A percentile compares a stretch with the other conserved stretches of the same genome.
phyloP scores from a whole-genome alignment of 2,113 vertebrate species.

The Bos indicus region DNA sequence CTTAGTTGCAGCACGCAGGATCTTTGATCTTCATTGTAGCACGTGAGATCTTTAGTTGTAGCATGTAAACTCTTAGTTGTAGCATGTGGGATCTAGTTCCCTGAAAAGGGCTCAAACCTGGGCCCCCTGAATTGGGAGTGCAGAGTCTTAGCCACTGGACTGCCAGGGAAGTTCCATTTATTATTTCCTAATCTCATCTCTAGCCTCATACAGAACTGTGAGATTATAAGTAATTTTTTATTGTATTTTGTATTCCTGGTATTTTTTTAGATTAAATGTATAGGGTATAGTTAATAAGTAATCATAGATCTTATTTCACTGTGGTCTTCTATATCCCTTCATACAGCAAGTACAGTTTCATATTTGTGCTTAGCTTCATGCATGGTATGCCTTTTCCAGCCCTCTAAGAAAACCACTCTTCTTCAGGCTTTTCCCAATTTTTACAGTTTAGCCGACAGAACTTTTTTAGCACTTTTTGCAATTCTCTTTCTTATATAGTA shows the following conservation, averaged over 20 bases:
- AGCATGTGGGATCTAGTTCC: neutral
- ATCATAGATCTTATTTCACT: neutral
- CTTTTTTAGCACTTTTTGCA: neutral
- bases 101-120: neutral
- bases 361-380: neutral
- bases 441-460: neutral
- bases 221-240: neutral
- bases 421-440: neutral
- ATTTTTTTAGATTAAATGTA: neutral
- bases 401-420: neutral
- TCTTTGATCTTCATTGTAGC: neutral
- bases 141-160: neutral
- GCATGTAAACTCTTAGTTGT: neutral
- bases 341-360: neutral
- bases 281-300: neutral
- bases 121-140: neutral
- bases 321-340: neutral
- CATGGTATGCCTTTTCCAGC: neutral
- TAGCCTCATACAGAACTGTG: neutral
- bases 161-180: neutral
- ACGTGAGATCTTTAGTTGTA: neutral
- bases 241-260: neutral
- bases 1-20: neutral
- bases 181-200: neutral
- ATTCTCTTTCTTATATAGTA: neutral